Base-by-base conservation (phyloP, 2,113 vertebrate genomes). In the Girardinichthys multiradiatus region DNA sequence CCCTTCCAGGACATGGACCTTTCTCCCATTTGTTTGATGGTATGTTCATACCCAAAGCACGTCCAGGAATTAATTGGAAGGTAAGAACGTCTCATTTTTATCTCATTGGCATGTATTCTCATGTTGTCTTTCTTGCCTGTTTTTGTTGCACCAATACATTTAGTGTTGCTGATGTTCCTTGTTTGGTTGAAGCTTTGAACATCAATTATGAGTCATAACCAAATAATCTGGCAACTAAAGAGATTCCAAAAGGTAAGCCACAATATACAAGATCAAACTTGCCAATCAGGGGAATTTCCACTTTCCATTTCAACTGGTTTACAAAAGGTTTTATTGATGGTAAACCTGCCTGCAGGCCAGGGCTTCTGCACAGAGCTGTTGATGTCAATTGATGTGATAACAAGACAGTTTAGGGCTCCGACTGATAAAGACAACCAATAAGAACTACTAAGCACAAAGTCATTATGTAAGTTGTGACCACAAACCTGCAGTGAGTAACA, bases 11-110 rank as follows among this genome's bases (percentile, higher is more conserved):
- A 91, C 98, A 99, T 54, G 98, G 98, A 0, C 98, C 98, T 4
- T 99, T 99, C 91, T 99, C 97, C 57, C 98, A 99, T 72, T 94
- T 98, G 96, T 99, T 96, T 88, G 98, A 99, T 87, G 91, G 92
- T 84, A 94, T 92, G 84, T 99, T 99, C 89, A 95, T 99, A 72
- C 97, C 97, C 19, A 93, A 91, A 61, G 89, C 93, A 74, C 92
- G 94, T 26, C 95, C 96, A 29, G 87, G 8, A 7, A 59, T 81
- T 14, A 78, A 74, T 4, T 99, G 96, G 96, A 98, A 94, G 95
- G 98, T 98, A 92, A 48, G 91, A 88, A n/a, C 73, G 6, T 4
- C 15, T 0, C 19, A 24, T 26, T 31, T 11, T 45, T 15, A 7
- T 33, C 13, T 28, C 3, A 2, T 7, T 14, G 62, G 1, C 24